A percentile compares a stretch with the other conserved stretches of the same genome.
phyloP scores from a whole-genome alignment of 64 coral and sea anemone genomes.

The Actinia tenebrosa region DNA sequence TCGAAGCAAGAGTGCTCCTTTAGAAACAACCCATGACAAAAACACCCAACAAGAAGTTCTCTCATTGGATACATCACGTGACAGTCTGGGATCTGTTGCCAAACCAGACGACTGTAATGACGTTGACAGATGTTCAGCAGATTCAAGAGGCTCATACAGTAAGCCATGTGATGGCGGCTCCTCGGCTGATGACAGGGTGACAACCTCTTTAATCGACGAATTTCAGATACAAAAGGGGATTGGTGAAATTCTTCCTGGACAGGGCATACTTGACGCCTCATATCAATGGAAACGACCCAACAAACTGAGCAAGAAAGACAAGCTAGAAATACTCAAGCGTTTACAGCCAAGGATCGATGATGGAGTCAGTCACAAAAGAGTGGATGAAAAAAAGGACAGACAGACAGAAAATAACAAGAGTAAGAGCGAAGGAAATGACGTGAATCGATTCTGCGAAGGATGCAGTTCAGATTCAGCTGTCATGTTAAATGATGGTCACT shows the following conservation, averaged over 20 bases:
- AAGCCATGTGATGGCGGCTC: neutral
- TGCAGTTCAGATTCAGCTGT: neutral
- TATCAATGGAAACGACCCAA: neutral
- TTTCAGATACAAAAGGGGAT: slow-evolving; percentile 45
- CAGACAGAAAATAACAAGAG: neutral
- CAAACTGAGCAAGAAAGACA: slow-evolving; percentile 11
- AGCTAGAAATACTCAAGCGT: neutral
- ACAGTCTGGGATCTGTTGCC: neutral
- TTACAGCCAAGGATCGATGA: neutral
- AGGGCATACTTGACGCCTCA: neutral
- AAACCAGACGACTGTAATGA: neutral
- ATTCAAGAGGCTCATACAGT: neutral
- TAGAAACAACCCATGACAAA: neutral
- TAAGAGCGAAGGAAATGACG: neutral
- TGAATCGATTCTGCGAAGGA: neutral
- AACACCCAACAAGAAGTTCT: neutral
- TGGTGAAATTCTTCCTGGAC: neutral
- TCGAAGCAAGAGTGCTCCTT: neutral
- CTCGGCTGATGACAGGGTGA: neutral
- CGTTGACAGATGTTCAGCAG: neutral
- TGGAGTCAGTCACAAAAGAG: neutral
- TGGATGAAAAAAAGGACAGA: neutral
- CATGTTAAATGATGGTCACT: neutral
- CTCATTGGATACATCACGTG: neutral
- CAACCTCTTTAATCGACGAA: neutral